These are phyloP conservation scores for Pycnonotus jocosus DNA, from an alignment of 2,113 vertebrate genomes.

Conservation along the genomic window DNA sequence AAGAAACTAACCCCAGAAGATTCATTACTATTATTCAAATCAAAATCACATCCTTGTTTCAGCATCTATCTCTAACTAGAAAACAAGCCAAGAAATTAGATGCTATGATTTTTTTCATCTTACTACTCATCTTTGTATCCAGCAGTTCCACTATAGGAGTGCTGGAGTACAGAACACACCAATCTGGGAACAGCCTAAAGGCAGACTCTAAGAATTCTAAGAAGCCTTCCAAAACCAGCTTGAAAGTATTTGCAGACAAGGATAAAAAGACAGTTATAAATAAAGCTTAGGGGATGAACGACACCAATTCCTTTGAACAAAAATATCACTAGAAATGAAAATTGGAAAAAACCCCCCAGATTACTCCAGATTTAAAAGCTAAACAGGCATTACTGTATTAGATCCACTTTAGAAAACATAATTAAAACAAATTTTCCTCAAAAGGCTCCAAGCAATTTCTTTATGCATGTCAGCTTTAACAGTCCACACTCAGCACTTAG, in stretches of 20 bases:
- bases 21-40: not conserved
- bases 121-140: not conserved
- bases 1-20: not conserved
- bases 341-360: not conserved
- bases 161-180: not conserved
- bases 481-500: not conserved
- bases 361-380: not conserved
- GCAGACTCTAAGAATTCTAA: not conserved
- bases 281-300: not conserved
- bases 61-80: not conserved
- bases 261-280: not conserved
- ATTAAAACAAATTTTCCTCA: not conserved
- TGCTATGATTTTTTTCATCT: not conserved
- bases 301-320: not conserved
- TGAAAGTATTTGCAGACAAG: not conserved
- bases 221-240: not conserved
- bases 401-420: not conserved
- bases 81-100: not conserved
- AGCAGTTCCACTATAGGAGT: not conserved
- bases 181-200: not conserved
- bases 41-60: not conserved
- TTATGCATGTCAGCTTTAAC: not conserved
- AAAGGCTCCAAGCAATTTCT: not conserved
- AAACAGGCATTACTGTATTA: not conserved
- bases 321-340: not conserved